Evolutionary conservation across 2,797 vertebrate species (phyloP).

Genomic region (Rhodeus uyekii): DNA sequence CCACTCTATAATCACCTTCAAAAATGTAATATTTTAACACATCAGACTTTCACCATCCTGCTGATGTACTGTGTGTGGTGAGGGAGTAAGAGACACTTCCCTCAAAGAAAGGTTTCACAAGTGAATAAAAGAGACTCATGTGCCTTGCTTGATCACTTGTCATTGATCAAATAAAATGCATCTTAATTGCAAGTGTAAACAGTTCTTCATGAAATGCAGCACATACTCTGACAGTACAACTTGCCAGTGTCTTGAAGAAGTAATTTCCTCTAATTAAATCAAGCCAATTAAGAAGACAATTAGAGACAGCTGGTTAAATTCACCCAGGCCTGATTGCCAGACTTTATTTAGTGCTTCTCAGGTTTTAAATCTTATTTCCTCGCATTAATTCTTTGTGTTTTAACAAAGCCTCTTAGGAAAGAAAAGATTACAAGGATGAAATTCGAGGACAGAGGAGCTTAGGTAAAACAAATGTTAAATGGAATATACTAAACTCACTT

Average conservation of each 20-base stretch:
- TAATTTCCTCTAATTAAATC: constrained; percentile 19
- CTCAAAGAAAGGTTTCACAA: neutral
- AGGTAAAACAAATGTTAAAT: neutral
- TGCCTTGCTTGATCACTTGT: neutral
- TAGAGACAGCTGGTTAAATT: constrained; percentile 13
- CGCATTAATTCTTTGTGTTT: neutral
- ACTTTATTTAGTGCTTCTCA: neutral
- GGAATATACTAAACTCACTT: neutral
- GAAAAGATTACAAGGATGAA: neutral
- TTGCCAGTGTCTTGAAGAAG: neutral
- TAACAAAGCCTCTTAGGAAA: neutral
- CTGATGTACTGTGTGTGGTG: neutral
- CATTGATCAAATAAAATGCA: neutral
- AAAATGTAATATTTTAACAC: neutral
- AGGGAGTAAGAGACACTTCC: neutral
- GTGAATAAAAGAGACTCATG: neutral
- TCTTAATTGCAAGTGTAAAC: neutral
- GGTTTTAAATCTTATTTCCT: neutral
- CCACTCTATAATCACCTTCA: neutral
- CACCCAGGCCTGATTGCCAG: neutral
- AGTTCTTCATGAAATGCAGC: neutral
- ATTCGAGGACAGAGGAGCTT: neutral
- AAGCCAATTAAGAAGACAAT: constrained; percentile 12
- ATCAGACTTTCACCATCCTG: neutral
- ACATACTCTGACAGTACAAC: neutral